A percentile compares a stretch with the other conserved stretches of the same genome.
These are phyloP conservation scores for Nylanderia fulva DNA, from an alignment of 1,140 invertebrate genomes.

Conservation along the genomic window DNA sequence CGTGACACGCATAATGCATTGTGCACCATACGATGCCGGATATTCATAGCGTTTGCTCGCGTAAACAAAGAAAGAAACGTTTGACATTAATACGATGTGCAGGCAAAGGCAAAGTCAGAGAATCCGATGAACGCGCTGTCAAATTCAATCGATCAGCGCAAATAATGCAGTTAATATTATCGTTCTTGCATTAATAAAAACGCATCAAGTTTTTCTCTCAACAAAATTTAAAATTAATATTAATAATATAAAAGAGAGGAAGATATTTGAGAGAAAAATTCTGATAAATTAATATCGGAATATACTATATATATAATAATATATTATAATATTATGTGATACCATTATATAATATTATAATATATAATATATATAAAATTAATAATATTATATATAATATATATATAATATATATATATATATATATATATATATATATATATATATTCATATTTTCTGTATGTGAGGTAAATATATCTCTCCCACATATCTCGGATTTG, in stretches of 20 bases:
- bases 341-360: too few relatives aligned
- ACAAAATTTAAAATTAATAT: too few relatives aligned
- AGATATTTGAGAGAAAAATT: not conserved
- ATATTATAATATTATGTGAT: too few relatives aligned
- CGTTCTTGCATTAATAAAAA: not conserved
- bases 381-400: too few relatives aligned
- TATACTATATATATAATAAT: not conserved
- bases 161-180: conserved; percentile 20
- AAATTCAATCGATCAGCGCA: conserved; percentile 15
- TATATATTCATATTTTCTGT: too few relatives aligned
- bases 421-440: too few relatives aligned
- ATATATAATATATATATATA: too few relatives aligned
- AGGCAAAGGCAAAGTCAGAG: conserved; percentile 27
- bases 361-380: too few relatives aligned
- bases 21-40: conserved; percentile 29
- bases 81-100: conserved; percentile 65
- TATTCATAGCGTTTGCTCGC: conserved; percentile 32
- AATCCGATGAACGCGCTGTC: not conserved
- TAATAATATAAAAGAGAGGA: too few relatives aligned
- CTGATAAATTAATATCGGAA: not conserved
- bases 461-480: not conserved
- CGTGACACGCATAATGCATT: not conserved
- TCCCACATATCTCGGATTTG: not conserved
- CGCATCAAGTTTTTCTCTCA: not conserved
- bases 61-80: conserved; percentile 64